Evolutionary conservation across 2,888 invertebrate species (phyloP), one percentile per base, ranked within the genome.

Genomic region (Ditylenchus weischeri): DNA sequence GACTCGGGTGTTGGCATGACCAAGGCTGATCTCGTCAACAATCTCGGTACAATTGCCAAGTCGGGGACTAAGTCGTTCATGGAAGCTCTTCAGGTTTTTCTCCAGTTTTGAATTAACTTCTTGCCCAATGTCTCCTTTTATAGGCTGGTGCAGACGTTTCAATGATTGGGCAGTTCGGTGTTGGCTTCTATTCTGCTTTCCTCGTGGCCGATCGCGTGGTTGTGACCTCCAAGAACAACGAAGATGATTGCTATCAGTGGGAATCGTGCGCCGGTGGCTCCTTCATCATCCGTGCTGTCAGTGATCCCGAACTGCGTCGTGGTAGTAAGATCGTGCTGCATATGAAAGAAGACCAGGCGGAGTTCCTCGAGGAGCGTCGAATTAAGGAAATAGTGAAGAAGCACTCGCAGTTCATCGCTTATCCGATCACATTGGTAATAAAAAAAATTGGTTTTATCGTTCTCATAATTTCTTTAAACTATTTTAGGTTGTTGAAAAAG

Each of bases 111-210:
- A 29, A n/a, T 58, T 51, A 66, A 57, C 62, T 10, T 18, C 21
- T 58, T 43, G 18, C 3, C 38, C 4, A 36, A 21, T 65, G n/a
- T n/a, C n/a, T n/a, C n/a, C n/a, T n/a, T n/a, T n/a, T 75, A 72
- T 82, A 86, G 83, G 95, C 96, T 73, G 96, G 96, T 75, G 96
- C 96, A 68, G 98, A 98, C 83, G 98, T 98, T 81, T 93, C 93
- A 79, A 98, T 98, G 96, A 98, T 98, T 85, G 96, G 98, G 86
- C 96, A 98, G 86, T 98, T 98, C 86, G 96, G 96, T 88, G 96
- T 98, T 75, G 96, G 96, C 86, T 98, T 98, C 89, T 98, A 96
- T 86, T 96, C 96, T 0, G 96, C 95, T 60, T 98, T 96, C 86
- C 87, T 98, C 76, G 89, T 98, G 62, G 95, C 96, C 51, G 96